Evolutionary conservation across 1,140 invertebrate species (phyloP).

Genomic region (Pogonomyrmex californicus): DNA sequence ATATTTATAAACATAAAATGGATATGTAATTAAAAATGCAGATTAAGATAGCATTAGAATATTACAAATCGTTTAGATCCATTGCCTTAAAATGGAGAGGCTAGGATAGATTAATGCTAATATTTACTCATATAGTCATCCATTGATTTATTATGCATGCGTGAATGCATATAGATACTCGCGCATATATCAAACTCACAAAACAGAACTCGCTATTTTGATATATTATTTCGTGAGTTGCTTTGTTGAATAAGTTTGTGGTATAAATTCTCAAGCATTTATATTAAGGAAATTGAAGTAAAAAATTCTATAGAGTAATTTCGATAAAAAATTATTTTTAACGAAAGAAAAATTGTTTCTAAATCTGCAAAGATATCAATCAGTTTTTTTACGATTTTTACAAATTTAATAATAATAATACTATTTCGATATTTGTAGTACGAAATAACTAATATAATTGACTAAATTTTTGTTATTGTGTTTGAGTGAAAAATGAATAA

Average conservation of each 20-base stretch:
- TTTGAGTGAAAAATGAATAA: background rate
- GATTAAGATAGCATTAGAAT: background rate
- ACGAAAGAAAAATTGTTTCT: background rate
- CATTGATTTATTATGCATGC: constrained; percentile 23
- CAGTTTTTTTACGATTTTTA: background rate
- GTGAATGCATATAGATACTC: background rate
- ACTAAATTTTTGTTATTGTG: background rate
- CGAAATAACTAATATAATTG: background rate
- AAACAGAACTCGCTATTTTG: constrained; percentile 1
- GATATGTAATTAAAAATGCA: background rate
- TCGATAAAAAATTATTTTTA: background rate
- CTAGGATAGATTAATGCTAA: constrained; percentile 8
- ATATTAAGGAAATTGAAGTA: background rate
- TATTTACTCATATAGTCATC: constrained; percentile 13
- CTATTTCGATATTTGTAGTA: background rate
- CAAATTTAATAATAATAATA: background rate
- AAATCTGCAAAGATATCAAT: background rate
- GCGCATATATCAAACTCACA: background rate
- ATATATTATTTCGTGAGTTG: background rate
- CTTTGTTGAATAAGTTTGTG: background rate
- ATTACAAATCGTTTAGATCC: background rate
- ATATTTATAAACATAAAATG: background rate
- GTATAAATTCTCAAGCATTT: background rate
- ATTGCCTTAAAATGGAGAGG: background rate
- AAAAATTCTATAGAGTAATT: background rate